phyloP scores from a whole-genome alignment of 53 echinoderm and acorn worm species.

The Holothuria leucospilota region DNA sequence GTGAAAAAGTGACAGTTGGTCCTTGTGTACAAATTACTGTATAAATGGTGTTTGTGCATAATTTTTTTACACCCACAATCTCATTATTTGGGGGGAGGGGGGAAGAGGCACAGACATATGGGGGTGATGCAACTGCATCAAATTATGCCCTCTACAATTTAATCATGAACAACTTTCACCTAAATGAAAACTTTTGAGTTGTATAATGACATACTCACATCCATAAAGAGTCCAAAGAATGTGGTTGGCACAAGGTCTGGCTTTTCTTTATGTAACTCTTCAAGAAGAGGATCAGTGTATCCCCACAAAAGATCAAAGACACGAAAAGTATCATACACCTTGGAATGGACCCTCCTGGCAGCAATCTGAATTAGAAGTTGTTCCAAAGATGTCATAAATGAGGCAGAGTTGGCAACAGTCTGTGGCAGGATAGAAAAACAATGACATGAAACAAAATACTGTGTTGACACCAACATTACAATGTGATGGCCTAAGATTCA shows the following conservation, averaged over 20 bases:
- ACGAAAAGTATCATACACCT: slow-evolving; percentile 26
- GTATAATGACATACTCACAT: slow-evolving; percentile 63
- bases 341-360: background rate
- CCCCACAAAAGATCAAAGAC: slow-evolving; percentile 86
- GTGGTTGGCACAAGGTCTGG: slow-evolving; percentile 64
- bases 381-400: background rate
- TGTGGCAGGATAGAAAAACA: background rate
- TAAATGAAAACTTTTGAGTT: background rate
- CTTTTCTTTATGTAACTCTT: background rate
- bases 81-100: too few species aligned
- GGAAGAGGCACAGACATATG: too few species aligned
- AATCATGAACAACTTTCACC: too few species aligned
- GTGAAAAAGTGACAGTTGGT: too few species aligned
- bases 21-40: too few species aligned
- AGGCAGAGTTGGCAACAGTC: slow-evolving; percentile 5
- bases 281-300: slow-evolving; percentile 71
- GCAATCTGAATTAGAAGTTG: background rate
- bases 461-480: background rate
- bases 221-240: slow-evolving; percentile 78
- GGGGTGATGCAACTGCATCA: too few species aligned
- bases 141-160: too few species aligned
- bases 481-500: too few species aligned
- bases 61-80: too few species aligned
- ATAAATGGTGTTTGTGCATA: too few species aligned
- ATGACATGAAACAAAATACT: background rate